Evolutionary conservation across 2,888 invertebrate species (phyloP).

Genomic region (Aethes cnicana): DNA sequence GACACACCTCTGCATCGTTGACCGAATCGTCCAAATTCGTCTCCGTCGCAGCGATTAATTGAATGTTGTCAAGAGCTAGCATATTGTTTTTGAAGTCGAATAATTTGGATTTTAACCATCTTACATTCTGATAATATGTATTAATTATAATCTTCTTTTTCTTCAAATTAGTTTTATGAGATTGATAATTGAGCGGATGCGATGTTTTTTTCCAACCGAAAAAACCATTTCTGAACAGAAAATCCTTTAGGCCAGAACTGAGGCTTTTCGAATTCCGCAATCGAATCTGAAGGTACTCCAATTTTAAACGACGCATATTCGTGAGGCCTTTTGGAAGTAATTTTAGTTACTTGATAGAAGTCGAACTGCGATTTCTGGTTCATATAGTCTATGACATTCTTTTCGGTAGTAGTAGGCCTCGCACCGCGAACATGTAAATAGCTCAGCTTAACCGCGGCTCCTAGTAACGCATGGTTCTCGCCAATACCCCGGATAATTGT

Average conservation of each 20-base stretch:
- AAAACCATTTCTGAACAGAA: background rate
- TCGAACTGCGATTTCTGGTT: too few species aligned
- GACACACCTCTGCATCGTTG: background rate
- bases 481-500: too few species aligned
- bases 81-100: background rate
- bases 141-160: too few species aligned
- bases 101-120: background rate
- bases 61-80: background rate
- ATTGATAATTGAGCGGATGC: background rate
- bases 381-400: too few species aligned
- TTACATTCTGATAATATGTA: background rate
- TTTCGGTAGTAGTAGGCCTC: too few species aligned
- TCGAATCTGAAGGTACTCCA: background rate
- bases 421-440: too few species aligned
- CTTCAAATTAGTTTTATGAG: background rate
- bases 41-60: background rate
- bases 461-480: too few species aligned
- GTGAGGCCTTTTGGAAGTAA: too few species aligned
- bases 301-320: background rate
- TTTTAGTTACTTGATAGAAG: too few species aligned
- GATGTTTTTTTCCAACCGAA: background rate
- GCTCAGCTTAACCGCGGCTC: too few species aligned
- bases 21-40: background rate
- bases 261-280: background rate
- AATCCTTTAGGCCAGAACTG: background rate